Evolutionary conservation across 2,797 vertebrate genomes (phyloP), one percentile per base, ranked within the genome.

Genomic region (Sparus aurata): DNA sequence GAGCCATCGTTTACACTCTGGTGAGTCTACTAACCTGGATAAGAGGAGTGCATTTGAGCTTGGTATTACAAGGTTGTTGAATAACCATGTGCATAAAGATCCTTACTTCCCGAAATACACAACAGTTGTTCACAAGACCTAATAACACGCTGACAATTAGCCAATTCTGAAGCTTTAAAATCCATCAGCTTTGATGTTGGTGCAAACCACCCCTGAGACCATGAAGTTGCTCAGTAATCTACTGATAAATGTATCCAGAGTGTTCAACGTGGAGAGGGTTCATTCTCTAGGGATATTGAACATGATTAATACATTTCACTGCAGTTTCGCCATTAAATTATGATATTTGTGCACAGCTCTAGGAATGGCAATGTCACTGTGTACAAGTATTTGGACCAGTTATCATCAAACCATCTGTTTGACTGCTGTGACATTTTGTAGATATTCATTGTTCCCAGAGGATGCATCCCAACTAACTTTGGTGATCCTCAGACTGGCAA

Each of bases 1-100:
- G 97, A 20, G 98, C 98, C 60, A 91, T 98, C 0, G 88, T 95
- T 52, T 98, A 97, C 92, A 99, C 97, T 38, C 93, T 99, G 97
- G 98, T 99, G 90, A 97, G 98, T 79, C n/a, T 3, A 1, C 27
- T 69, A 23, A 46, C 62, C 10, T 72, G 47, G 25, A 45, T 72
- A 61, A 43, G 47, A 60, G 63, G 49, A 22, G 15, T 69, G 27
- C 4, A 11, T 67, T 41, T 63, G 23, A 74, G 16, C 52, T 45
- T 55, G 13, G 30, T 11, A 34, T 70, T 66, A 54, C 12, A 55
- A 64, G 43, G 59, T 50, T 52, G 60, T 66, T 60, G 55, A 67
- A 62, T 38, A 72, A 58, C 50, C 79, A 53, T 41, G 43, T 43
- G 3, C 18, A 59, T 43, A 38, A 70, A 55, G 57, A 18, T 54